Base-by-base conservation (phyloP, 2,113 vertebrate genomes). In the Corythoichthys haematopterus region DNA sequence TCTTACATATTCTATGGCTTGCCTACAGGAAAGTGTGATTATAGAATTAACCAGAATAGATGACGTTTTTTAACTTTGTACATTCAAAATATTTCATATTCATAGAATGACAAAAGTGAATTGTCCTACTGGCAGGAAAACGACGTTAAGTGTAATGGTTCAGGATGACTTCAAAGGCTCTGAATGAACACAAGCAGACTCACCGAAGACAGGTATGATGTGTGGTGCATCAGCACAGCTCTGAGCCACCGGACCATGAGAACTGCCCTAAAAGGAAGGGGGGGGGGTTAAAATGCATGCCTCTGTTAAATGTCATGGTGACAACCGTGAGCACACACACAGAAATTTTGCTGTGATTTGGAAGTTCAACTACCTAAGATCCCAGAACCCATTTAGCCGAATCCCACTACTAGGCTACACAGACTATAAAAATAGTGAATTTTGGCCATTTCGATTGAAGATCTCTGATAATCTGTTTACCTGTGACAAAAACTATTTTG, bases 201-300 rank as follows among this genome's bases (percentile, higher is more conserved):
- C 89, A 99, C 97, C 64, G 97, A 95, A 75, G 96, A 94, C 62
- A 99, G 88, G 77, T 98, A 98, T 6, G 97, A 98, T n/a, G 94
- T 95, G 75, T 98, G 97, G 46, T 94, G 88, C 13, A 92, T 90
- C 33, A 99, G 89, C 53, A 98, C 93, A 16, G 94, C 93, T 75
- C 95, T 99, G 46, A 99, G 81, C 97, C 97, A 99, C 60, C 91
- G 93, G 47, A 98, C 94, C 92, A 96, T 96, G 74, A 95, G 64
- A 70, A 92, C 75, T 12, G 95, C 96, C 91, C 96, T 99, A 87
- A 12, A 77, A 65, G 64, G 57, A 51, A 10, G 15, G 63, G 55
- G 52, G n/a, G 10, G 20, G 40, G 28, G 36, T 60, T 40, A 15
- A 60, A 60, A 38, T 40, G 15, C 15, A 60, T 40, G 2, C 28